Evolutionary conservation across 2,797 vertebrate genomes (phyloP).

Genomic region (Anguilla obscura): DNA sequence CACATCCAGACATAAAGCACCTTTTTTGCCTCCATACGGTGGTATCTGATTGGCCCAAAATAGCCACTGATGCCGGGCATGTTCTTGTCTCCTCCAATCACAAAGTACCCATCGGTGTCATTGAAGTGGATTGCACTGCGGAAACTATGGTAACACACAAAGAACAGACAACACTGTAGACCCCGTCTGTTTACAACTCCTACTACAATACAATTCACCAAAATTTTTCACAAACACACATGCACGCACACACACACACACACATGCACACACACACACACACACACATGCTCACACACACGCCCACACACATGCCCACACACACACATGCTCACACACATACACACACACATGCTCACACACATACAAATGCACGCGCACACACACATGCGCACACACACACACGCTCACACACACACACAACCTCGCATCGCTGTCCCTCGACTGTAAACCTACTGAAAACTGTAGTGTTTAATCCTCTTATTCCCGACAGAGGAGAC

Average conservation of each 20-base stretch:
- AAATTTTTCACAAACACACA: conserved; percentile 33
- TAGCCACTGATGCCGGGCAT: conserved; percentile 78
- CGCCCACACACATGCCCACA: conserved; percentile 56
- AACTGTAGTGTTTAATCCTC: conserved; percentile 32
- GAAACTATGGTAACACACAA: conserved; percentile 68
- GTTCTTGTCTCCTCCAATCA: conserved; percentile 82
- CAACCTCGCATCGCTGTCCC: neutral
- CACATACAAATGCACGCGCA: neutral
- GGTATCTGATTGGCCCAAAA: conserved; percentile 84
- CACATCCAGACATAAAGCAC: conserved; percentile 45
- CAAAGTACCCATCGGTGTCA: conserved; percentile 87
- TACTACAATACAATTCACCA: neutral
- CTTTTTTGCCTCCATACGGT: conserved; percentile 74
- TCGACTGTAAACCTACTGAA: conserved; percentile 51
- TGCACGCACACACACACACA: conserved; percentile 49
- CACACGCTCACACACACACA: conserved; percentile 19
- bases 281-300: conserved; percentile 12
- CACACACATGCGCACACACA: neutral
- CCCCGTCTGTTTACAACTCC: neutral
- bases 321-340: neutral
- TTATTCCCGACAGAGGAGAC: conserved; percentile 32
- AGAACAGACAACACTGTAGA: neutral
- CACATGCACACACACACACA: conserved; percentile 28
- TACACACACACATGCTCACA: neutral
- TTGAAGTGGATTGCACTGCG: conserved; percentile 74